Base-by-base conservation (phyloP, 2,888 invertebrate species). In the Abrostola triplasia region DNA sequence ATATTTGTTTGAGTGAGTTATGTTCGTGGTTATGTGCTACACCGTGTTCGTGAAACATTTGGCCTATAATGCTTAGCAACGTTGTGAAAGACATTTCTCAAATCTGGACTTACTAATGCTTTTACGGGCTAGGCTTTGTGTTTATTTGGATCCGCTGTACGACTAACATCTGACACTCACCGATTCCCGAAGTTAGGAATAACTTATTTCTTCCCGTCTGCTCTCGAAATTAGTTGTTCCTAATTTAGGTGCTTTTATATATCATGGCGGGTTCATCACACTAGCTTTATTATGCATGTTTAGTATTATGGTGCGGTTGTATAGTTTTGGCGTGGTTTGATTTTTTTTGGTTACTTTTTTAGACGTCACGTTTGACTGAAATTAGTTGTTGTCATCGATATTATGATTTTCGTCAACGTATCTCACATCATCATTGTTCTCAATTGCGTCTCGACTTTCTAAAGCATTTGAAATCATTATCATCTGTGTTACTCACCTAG, bases 31-130 rank as follows among this genome's bases (percentile, higher is more conserved):
- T 75, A 83, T 91, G 90, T 91, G 89, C 85, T 84, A 85, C 89
- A 84, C 85, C 92, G 92, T 92, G 91, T 86, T 84, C 93, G 92
- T 93, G 92, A 87, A 86, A 90, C 84, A 94, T 94, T 93, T 93
- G 94, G 94, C 94, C 92, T 89, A 84, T 91, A 90, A 90, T 86
- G 93, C 93, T 94, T 94, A 90, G 92, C 91, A 88, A 89, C 89
- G 89, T 87, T 89, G 84, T 88, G 85, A 88, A 90, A 86, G 76
- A 93, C 85, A 93, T 94, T 94, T 94, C 94, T 94, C 94, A 94
- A 94, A 94, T 94, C 94, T 94, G 94, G 94, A 93, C 93, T 94
- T 92, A 93, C 94, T 92, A 85, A 80, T 86, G 93, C 92, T 93
- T 91, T 81, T 86, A 82, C 86, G 88, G 88, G 86, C 86, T 91